Conservation (phyloP, 2,797 vertebrate genomes). For the Paramormyrops hopkinsi region DNA sequence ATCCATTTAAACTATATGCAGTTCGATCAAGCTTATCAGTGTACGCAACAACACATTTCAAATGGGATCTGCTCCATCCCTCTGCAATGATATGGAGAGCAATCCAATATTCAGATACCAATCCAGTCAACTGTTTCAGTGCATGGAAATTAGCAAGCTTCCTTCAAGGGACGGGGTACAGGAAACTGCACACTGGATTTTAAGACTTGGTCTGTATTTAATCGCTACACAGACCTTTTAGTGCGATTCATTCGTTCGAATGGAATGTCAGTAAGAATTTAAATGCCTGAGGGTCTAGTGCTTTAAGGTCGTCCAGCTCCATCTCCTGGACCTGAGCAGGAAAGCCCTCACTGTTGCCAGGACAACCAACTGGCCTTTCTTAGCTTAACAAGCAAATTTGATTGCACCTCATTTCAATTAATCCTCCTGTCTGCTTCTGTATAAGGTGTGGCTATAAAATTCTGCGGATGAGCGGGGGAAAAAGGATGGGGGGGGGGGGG, state of each 20-base stretch:
- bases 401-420: neutral
- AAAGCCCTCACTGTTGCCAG: neutral
- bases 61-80: neutral
- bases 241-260: neutral
- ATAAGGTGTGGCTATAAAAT: conserved; percentile 1
- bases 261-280: neutral
- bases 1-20: neutral
- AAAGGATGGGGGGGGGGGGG: neutral
- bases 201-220: neutral
- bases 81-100: neutral
- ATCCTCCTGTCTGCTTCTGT: neutral
- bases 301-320: conserved; percentile 7
- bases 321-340: neutral
- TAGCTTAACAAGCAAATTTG: conserved; percentile 6
- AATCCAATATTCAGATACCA: conserved; percentile 1
- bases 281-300: neutral
- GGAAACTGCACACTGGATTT: neutral
- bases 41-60: neutral
- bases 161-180: neutral
- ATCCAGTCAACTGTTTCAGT: conserved; percentile 9
- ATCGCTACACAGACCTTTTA: neutral
- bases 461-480: neutral
- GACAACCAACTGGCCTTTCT: neutral
- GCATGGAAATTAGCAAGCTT: neutral
- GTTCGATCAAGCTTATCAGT: neutral